Conservation (phyloP, 2,888 invertebrate species). For the Rhyacophila evoluta region DNA sequence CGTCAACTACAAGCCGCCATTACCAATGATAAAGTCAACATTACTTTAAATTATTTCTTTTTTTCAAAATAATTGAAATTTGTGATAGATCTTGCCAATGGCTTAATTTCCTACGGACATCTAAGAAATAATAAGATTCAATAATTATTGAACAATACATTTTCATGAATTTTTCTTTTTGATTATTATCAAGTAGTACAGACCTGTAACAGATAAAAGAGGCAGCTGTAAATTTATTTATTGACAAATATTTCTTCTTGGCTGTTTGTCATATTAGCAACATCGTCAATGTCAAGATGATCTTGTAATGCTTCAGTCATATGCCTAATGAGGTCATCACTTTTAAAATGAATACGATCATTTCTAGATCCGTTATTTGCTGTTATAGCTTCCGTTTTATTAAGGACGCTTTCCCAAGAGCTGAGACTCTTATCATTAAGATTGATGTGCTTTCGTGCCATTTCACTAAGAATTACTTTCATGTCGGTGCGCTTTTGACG, state of each 20-base stretch:
- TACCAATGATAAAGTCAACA: too few relatives aligned
- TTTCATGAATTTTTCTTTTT: too few relatives aligned
- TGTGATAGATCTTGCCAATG: too few relatives aligned
- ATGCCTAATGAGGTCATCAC: neutral
- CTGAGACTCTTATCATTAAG: slow-evolving; percentile 73
- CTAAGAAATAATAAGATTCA: too few relatives aligned
- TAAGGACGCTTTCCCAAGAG: slow-evolving; percentile 68
- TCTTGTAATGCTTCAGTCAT: slow-evolving; percentile 2
- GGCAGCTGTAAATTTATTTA: neutral
- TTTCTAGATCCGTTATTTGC: neutral
- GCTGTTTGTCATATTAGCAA: neutral
- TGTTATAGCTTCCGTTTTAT: neutral
- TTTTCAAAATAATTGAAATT: too few relatives aligned
- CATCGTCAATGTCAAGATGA: neutral
- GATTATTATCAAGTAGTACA: too few relatives aligned
- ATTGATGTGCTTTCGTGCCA: slow-evolving; percentile 75
- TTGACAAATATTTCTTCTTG: slow-evolving; percentile 9
- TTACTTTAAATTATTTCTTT: too few relatives aligned
- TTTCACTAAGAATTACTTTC: slow-evolving; percentile 72
- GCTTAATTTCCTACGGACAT: too few relatives aligned
- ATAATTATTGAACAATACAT: too few relatives aligned
- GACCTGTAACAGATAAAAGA: too few relatives aligned
- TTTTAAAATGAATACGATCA: neutral
- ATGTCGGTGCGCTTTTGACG: slow-evolving; percentile 74
- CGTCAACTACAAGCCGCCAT: too few relatives aligned